These are phyloP conservation scores for Cairina moschata DNA, from an alignment of 2,113 vertebrate species.

Conservation along the genomic window DNA sequence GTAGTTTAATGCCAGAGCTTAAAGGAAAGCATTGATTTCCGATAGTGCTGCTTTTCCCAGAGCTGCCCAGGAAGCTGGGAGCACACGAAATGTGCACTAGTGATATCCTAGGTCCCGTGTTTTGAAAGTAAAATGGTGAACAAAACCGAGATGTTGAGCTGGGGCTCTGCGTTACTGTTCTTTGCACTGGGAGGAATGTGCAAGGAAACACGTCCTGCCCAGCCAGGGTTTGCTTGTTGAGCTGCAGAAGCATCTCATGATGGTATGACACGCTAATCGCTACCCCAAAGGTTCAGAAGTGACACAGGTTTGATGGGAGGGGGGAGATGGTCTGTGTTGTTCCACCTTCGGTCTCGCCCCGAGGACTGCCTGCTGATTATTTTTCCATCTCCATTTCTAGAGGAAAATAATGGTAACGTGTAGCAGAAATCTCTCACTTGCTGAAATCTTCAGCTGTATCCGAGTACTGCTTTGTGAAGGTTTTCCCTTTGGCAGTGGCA, in stretches of 20 bases:
- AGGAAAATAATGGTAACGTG: accelerated
- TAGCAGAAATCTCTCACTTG: neutral
- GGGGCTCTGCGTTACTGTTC: neutral
- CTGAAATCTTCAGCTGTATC: neutral
- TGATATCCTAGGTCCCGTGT: neutral
- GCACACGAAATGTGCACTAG: neutral
- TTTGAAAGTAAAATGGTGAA: neutral
- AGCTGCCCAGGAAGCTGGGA: neutral
- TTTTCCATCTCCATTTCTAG: neutral
- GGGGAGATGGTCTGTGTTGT: neutral
- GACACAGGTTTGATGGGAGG: neutral
- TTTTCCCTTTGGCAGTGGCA: neutral
- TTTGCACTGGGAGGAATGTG: neutral
- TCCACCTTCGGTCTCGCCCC: neutral
- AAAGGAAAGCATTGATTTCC: neutral
- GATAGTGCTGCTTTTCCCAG: neutral
- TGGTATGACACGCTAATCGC: neutral
- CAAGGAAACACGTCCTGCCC: neutral
- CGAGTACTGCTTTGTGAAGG: neutral
- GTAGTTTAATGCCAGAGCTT: neutral
- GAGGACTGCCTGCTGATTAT: neutral
- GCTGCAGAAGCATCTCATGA: accelerated
- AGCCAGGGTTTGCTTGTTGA: neutral
- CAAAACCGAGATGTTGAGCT: neutral
- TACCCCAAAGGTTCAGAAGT: neutral